Evolutionary conservation across 2,113 vertebrate species (phyloP).

Genomic region (Apodemus sylvaticus): DNA sequence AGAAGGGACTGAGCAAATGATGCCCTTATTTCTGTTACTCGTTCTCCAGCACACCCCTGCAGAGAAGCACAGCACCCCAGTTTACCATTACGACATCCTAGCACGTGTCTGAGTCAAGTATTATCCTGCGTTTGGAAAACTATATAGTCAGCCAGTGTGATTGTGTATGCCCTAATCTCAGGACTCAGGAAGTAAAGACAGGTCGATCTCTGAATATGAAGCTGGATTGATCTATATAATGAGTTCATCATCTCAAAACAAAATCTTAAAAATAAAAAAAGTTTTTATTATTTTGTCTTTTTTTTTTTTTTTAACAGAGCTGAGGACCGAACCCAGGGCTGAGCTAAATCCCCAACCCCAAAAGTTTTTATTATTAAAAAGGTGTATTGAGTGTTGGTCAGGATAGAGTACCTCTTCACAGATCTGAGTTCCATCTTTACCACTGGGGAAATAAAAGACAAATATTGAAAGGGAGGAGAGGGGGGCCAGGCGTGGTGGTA

Average conservation of each 20-base stretch:
- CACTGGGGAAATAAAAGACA: neutral
- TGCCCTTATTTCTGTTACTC: neutral
- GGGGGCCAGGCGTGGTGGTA: neutral
- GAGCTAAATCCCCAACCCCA: too few species aligned
- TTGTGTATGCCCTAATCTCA: neutral
- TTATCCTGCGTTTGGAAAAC: slow-evolving; percentile 9
- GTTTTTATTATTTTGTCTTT: too few species aligned
- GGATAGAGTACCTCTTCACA: neutral
- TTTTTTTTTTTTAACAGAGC: too few species aligned
- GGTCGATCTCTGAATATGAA: neutral
- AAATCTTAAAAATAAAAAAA: neutral
- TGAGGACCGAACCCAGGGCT: too few species aligned
- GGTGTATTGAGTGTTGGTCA: neutral
- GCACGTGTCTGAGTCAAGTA: neutral
- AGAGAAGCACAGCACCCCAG: neutral
- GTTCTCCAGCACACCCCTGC: neutral
- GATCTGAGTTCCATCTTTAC: neutral
- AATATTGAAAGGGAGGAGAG: neutral
- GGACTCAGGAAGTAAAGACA: neutral
- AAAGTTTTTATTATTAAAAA: neutral
- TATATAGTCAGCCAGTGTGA: neutral
- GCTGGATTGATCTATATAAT: neutral
- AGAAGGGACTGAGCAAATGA: neutral
- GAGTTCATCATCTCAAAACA: neutral
- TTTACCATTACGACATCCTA: neutral